These are phyloP conservation scores for Plestiodon gilberti DNA, from an alignment of 2,113 vertebrate species.

Conservation along the genomic window DNA sequence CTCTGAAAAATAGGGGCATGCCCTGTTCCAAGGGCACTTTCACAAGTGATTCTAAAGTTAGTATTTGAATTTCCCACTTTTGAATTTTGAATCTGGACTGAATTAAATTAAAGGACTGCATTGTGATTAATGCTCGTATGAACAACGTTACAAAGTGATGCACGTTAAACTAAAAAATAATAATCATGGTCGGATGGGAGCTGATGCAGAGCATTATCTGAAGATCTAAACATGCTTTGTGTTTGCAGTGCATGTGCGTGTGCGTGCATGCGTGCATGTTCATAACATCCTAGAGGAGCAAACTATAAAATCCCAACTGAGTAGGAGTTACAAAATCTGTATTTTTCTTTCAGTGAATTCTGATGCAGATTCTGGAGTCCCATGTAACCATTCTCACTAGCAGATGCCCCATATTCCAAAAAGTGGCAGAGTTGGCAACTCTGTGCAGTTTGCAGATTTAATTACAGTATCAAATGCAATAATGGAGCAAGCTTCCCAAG, in stretches of 20 bases:
- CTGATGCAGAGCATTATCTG: not conserved
- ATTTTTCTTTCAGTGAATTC: slow-evolving; percentile 17
- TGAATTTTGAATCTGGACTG: not conserved
- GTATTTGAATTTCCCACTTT: not conserved
- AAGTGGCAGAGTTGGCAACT: slow-evolving; percentile 70
- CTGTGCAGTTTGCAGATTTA: slow-evolving; percentile 70
- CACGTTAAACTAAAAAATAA: not conserved
- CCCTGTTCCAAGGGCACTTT: not conserved
- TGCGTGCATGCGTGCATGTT: too few species aligned
- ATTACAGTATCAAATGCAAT: slow-evolving; percentile 76
- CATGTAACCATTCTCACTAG: slow-evolving; percentile 59
- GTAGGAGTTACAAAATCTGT: not conserved
- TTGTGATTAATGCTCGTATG: not conserved
- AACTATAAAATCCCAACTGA: not conserved
- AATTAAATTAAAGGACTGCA: not conserved
- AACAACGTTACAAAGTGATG: not conserved
- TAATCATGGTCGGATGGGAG: not conserved
- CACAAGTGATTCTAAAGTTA: not conserved
- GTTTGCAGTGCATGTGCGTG: too few species aligned
- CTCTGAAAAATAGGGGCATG: not conserved
- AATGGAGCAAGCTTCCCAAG: slow-evolving; percentile 75
- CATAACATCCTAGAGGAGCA: slow-evolving; percentile 33
- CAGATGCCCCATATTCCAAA: slow-evolving; percentile 73
- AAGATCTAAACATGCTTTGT: not conserved
- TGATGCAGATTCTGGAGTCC: slow-evolving; percentile 46